Conservation (phyloP, 2,888 invertebrate species). For the Incurvaria masculella region DNA sequence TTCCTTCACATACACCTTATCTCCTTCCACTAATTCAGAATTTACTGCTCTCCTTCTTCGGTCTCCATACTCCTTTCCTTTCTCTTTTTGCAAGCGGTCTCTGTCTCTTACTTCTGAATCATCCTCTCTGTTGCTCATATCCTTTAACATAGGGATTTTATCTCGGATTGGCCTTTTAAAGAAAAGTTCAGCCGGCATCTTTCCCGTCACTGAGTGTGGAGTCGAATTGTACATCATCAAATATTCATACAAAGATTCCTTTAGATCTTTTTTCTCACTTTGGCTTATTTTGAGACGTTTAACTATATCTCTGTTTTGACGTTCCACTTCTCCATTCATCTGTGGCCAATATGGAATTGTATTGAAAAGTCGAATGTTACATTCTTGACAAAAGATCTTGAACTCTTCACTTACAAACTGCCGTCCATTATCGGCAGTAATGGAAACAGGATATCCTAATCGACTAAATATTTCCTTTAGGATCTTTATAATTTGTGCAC, state of each 20-base stretch:
- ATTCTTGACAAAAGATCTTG: constrained; percentile 9
- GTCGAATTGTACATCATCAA: constrained; percentile 14
- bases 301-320: constrained; percentile 5
- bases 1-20: background rate
- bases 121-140: background rate
- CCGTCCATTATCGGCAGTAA: constrained; percentile 15
- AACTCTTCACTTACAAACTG: constrained; percentile 14
- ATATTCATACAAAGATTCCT: constrained; percentile 8
- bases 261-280: background rate
- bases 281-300: constrained; percentile 6
- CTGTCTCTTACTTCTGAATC: constrained; percentile 16
- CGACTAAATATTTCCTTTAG: constrained; percentile 6
- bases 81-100: constrained; percentile 15
- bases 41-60: constrained; percentile 14
- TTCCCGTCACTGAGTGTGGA: constrained; percentile 17
- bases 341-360: constrained; percentile 5
- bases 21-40: constrained; percentile 11
- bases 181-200: constrained; percentile 18
- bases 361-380: constrained; percentile 3
- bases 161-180: constrained; percentile 14
- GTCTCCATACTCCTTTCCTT: constrained; percentile 17
- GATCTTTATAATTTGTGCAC: constrained; percentile 4
- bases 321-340: constrained; percentile 5
- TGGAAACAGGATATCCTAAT: constrained; percentile 8
- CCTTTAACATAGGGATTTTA: constrained; percentile 15